Conservation (phyloP, 2,888 invertebrate genomes). For the Hipparchia sbordonii region DNA sequence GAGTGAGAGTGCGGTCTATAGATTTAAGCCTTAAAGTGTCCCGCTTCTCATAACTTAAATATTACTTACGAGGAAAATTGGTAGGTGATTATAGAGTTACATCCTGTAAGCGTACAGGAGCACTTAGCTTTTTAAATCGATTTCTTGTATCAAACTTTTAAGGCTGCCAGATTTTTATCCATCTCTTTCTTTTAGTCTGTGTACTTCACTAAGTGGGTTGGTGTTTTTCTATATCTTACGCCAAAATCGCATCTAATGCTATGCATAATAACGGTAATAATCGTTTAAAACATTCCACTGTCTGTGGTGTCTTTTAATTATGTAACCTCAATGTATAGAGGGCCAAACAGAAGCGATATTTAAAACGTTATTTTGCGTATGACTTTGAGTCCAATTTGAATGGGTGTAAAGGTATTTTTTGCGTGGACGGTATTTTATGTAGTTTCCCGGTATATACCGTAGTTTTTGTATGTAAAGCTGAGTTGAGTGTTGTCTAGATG, state of each 20-base stretch:
- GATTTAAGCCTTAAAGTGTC: no score
- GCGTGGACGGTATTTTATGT: constrained; percentile 3
- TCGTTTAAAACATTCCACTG: constrained; percentile 13
- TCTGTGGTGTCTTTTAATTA: constrained; percentile 28
- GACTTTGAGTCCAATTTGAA: constrained; percentile 19
- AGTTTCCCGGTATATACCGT: constrained; percentile 24
- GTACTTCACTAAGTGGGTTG: constrained; percentile 5
- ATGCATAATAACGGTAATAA: constrained; percentile 20
- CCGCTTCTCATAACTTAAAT: no score
- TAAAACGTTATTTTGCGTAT: constrained; percentile 5
- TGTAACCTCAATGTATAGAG: constrained; percentile 27
- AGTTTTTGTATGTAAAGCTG: constrained; percentile 33
- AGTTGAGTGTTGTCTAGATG: constrained; percentile 33
- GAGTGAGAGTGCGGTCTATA: no score
- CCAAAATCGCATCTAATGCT: constrained; percentile 14
- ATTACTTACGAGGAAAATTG: no score
- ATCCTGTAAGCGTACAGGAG: no score
- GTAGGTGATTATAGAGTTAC: no score
- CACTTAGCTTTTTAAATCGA: not conserved
- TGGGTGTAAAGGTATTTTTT: constrained; percentile 16
- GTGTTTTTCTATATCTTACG: constrained; percentile 13
- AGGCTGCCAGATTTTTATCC: not conserved
- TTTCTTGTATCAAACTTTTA: not conserved
- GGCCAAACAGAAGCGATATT: constrained; percentile 17
- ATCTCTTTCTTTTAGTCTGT: not conserved